Conservation (phyloP, 2,113 vertebrate species). For the Lanius collurio region DNA sequence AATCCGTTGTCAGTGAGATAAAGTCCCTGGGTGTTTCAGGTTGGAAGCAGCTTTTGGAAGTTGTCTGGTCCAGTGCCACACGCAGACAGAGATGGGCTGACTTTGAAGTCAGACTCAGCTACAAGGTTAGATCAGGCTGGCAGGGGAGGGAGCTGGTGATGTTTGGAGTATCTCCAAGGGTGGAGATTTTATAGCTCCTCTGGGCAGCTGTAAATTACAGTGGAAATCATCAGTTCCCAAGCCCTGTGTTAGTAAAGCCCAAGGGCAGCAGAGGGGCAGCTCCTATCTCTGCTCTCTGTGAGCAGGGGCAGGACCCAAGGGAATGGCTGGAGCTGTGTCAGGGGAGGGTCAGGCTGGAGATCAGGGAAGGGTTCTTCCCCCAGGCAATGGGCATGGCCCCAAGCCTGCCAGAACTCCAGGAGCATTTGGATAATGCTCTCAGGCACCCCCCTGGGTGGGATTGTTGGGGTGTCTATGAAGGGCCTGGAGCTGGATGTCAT, state of each 20-base stretch:
- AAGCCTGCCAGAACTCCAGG: neutral
- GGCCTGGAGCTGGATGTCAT: neutral
- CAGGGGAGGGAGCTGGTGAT: neutral
- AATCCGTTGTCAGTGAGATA: neutral
- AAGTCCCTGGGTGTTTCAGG: neutral
- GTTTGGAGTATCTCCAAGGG: neutral
- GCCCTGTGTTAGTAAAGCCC: neutral
- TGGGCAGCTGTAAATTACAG: neutral
- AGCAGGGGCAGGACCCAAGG: neutral
- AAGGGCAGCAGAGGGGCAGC: neutral
- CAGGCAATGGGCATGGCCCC: neutral
- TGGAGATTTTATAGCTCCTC: neutral
- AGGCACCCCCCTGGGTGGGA: neutral
- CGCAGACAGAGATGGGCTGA: neutral
- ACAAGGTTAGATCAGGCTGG: neutral
- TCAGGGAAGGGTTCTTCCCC: neutral
- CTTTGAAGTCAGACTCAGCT: neutral
- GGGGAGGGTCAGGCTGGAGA: neutral
- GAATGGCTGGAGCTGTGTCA: neutral
- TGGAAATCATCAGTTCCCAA: neutral
- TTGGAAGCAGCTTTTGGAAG: neutral
- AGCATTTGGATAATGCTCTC: rapidly evolving
- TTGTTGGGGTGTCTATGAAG: neutral
- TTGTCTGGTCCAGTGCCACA: neutral
- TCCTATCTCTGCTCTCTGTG: neutral